These are phyloP conservation scores for Temnothorax curvispinosus DNA, from an alignment of 1,140 invertebrate genomes.

Conservation along the genomic window DNA sequence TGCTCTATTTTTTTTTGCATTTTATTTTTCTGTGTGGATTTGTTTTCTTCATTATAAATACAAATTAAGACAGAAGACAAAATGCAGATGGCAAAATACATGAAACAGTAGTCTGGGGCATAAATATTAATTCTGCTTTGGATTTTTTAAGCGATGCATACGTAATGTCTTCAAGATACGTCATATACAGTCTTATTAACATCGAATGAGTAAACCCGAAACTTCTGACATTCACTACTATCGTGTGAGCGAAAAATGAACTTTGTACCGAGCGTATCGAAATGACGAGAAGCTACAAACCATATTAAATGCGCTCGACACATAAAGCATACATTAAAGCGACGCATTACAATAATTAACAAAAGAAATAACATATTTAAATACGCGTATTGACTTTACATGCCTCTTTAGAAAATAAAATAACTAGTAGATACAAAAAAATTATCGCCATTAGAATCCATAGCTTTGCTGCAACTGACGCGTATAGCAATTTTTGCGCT, in stretches of 20 bases:
- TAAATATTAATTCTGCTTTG: neutral
- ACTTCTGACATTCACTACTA: neutral
- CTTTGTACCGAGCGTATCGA: neutral
- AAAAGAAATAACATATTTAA: neutral
- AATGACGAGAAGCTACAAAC: neutral
- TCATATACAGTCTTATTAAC: neutral
- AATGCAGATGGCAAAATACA: neutral
- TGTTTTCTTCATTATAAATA: neutral
- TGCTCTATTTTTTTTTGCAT: neutral
- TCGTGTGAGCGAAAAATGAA: neutral
- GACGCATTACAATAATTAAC: neutral
- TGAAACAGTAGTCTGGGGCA: neutral
- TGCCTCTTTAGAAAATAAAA: neutral
- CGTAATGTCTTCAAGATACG: neutral
- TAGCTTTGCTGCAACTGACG: neutral
- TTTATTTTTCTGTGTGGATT: neutral
- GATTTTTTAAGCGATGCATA: neutral
- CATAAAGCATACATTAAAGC: neutral
- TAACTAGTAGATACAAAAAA: neutral
- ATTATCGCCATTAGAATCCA: neutral
- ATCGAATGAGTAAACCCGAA: neutral
- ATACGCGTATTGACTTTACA: neutral
- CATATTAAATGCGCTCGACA: neutral
- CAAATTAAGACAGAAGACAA: neutral
- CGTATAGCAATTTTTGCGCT: neutral